These are phyloP conservation scores for Bibio marci DNA, from an alignment of 2,888 invertebrate genomes.

Conservation along the genomic window DNA sequence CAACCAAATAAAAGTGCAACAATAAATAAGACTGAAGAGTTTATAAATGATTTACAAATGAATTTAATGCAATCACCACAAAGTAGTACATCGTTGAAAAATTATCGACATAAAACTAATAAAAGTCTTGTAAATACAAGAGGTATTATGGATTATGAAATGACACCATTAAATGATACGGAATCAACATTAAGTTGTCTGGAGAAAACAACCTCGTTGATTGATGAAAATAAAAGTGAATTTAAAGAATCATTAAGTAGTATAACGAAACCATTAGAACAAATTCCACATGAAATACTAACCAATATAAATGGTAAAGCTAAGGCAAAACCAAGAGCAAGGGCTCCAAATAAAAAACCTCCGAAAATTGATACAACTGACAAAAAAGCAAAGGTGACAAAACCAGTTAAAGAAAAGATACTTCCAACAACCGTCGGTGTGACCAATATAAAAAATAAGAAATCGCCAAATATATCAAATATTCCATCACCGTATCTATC, in stretches of 20 bases:
- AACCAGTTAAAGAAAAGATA: no score
- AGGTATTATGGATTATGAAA: not conserved
- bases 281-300: not conserved
- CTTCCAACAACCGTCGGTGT: no score
- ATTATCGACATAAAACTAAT: conserved; percentile 7
- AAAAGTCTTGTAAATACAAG: not conserved
- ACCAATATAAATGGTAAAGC: not conserved
- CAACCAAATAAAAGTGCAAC: conserved; percentile 1
- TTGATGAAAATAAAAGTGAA: conserved; percentile 7
- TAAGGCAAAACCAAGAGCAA: not conserved
- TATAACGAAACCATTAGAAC: conserved; percentile 5
- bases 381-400: no score
- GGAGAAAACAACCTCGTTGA: conserved; percentile 6
- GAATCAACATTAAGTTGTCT: conserved; percentile 7
- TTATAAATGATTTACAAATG: no score
- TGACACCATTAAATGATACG: not conserved
- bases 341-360: not conserved
- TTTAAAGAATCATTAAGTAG: conserved; percentile 7
- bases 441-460: no score
- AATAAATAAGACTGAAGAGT: no score
- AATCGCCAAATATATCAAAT: no score
- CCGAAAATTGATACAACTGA: not conserved
- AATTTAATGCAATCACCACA: no score
- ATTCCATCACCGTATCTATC: no score
- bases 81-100: conserved; percentile 5